A percentile compares a stretch with the other conserved stretches of the same genome.
phyloP scores from a whole-genome alignment of 2,888 invertebrate species.

The Scaptomyza caliginosa region DNA sequence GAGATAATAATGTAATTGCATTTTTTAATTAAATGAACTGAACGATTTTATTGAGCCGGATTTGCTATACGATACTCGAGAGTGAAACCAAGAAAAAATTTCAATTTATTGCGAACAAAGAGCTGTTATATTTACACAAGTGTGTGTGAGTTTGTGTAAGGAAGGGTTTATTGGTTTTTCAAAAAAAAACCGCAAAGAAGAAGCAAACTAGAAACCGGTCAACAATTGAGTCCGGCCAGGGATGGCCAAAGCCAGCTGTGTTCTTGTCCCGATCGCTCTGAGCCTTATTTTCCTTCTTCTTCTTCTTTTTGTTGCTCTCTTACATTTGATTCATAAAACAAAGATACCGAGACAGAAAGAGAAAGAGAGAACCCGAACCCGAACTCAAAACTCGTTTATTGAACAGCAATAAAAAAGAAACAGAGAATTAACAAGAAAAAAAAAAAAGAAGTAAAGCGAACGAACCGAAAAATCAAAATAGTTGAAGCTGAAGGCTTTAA shows the following conservation, averaged over 20 bases:
- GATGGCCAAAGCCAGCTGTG: constrained; percentile 36
- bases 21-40: no score
- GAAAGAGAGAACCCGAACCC: background rate
- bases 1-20: background rate
- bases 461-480: constrained; percentile 43
- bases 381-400: constrained; percentile 62
- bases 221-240: constrained; percentile 26
- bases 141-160: constrained; percentile 3
- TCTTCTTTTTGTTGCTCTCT: constrained; percentile 7
- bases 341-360: constrained; percentile 1
- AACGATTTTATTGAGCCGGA: background rate
- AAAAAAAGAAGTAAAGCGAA: constrained; percentile 33
- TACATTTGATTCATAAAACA: constrained; percentile 62
- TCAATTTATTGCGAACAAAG: constrained; percentile 8
- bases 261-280: constrained; percentile 8
- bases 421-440: constrained; percentile 12
- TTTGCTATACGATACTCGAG: constrained; percentile 1
- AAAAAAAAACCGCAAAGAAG: constrained; percentile 12
- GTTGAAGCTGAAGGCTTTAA: background rate
- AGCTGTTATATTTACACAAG: constrained; percentile 9
- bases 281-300: constrained; percentile 4
- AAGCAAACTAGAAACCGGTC: constrained; percentile 41
- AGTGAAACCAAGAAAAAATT: background rate
- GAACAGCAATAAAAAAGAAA: no score
- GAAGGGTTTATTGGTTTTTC: constrained; percentile 11